Conservation (phyloP, 2,797 vertebrate genomes). For the Oreortyx pictus region DNA sequence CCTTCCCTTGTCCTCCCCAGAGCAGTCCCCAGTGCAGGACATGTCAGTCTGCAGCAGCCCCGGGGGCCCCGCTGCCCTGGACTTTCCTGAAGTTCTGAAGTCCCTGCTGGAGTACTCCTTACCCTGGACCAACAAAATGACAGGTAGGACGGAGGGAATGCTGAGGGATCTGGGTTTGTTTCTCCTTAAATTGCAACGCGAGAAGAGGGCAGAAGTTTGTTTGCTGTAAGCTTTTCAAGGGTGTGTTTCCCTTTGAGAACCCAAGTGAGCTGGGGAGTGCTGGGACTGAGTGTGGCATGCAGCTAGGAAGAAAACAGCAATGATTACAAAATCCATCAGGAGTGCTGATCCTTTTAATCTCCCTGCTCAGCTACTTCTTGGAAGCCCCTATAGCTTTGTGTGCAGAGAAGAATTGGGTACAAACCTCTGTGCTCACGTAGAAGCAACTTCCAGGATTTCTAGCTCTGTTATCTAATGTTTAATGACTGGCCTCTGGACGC, state of each 20-base stretch:
- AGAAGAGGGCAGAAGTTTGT: background rate
- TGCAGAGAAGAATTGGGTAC: background rate
- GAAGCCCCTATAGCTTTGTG: background rate
- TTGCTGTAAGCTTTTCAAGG: background rate
- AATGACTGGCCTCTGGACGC: background rate
- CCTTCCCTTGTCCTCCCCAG: background rate
- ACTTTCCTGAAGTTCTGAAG: constrained; percentile 88
- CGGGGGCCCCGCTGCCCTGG: constrained; percentile 77
- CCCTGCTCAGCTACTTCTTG: constrained; percentile 9
- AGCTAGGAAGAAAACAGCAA: background rate
- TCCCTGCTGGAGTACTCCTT: constrained; percentile 88
- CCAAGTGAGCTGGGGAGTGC: background rate
- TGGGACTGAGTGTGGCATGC: background rate
- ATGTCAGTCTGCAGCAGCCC: constrained; percentile 76
- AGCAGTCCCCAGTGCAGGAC: background rate
- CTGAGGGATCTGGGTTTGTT: background rate
- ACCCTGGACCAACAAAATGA: constrained; percentile 80
- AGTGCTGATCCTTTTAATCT: constrained; percentile 37
- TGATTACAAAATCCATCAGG: constrained; percentile 31
- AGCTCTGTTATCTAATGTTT: background rate
- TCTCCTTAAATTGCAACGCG: background rate
- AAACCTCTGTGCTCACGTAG: background rate
- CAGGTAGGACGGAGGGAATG: constrained; percentile 75
- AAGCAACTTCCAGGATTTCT: background rate
- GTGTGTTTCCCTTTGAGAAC: background rate